These are phyloP conservation scores for Drosophila truncata DNA, from an alignment of 1,140 invertebrate genomes.

Conservation along the genomic window DNA sequence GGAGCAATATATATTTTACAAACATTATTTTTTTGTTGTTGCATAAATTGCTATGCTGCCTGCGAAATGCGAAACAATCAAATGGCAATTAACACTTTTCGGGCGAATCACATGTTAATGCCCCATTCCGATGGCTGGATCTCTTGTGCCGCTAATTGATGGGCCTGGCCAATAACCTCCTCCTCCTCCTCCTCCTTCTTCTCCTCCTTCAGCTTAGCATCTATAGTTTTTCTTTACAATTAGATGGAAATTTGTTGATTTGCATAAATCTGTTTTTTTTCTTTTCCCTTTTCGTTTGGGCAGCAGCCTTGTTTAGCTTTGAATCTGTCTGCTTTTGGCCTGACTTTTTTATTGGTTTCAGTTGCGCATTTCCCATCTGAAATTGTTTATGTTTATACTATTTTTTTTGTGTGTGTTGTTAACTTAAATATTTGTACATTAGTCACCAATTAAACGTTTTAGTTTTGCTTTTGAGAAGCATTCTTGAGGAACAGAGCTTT, in stretches of 20 bases:
- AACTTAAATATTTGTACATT: conserved; percentile 70
- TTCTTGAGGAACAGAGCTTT: not conserved
- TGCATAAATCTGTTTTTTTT: conserved; percentile 54
- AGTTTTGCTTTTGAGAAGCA: not conserved
- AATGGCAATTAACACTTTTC: conserved; percentile 65
- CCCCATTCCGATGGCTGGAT: conserved; percentile 46
- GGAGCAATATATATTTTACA: conserved; percentile 44
- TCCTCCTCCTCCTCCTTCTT: not conserved
- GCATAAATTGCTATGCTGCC: conserved; percentile 49
- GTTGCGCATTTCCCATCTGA: conserved; percentile 70
- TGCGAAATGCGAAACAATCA: conserved; percentile 49
- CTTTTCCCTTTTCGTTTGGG: conserved; percentile 5
- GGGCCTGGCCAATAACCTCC: conserved; percentile 58
- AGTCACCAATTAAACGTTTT: conserved; percentile 37
- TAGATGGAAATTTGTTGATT: conserved; percentile 60
- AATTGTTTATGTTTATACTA: conserved; percentile 53
- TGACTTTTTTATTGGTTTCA: conserved; percentile 81
- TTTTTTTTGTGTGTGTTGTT: conserved; percentile 43
- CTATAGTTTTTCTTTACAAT: conserved; percentile 53
- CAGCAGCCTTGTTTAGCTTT: conserved; percentile 35
- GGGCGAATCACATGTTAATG: conserved; percentile 39
- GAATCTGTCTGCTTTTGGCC: conserved; percentile 55
- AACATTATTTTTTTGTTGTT: conserved; percentile 2
- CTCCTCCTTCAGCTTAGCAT: not conserved
- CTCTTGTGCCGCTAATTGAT: conserved; percentile 49